Evolutionary conservation across 2,113 vertebrate species (phyloP), one percentile per base, ranked within the genome.

Genomic region (Erythrocercus mccallii): DNA sequence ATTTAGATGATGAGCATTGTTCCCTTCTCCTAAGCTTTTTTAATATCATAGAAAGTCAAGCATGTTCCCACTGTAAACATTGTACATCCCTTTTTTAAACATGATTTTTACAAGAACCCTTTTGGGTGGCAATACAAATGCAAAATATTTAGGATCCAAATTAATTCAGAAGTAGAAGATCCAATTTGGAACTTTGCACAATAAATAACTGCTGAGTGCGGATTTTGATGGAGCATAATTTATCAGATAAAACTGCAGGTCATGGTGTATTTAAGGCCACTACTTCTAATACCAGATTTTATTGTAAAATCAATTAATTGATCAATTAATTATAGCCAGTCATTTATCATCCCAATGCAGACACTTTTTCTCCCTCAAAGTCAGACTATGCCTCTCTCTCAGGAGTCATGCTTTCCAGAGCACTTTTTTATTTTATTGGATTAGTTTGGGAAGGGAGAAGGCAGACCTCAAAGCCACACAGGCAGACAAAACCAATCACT

Each of bases 271-370:
- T 97, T 96, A 89, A 93, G 86, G 69, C 72, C 81, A 58, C 76
- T 93, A 72, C 79, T 92, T 96, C 27, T 72, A 92, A 42, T 90
- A 42, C 44, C 56, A 31, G 44, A 48, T 76, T 96, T 96, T 91
- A 47, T 70, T 94, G 42, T 57, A 93, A 96, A 97, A 97, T 96
- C 91, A 94, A 90, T 96, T 95, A 91, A 96, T 89, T 92, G 95
- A 96, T 97, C 97, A 96, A 97, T 97, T 97, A 74, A 97, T 97
- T 97, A 88, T 88, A 96, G 38, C 30, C 60, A 91, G 53, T 54
- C 61, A 84, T 97, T 96, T 96, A 81, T 97, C 88, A 96, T 54
- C 65, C 28, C 71, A 92, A 96, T 71, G 24, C 53, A 81, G 84
- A 62, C 18, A 24, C 89, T 81, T 90, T 83, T 97, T 78, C 50